Percentiles rank a stretch among this genome's conserved stretches.
Evolutionary conservation across 37 sponge, comb jelly and placozoan genomes (phyloP).

Genomic region (Petrosia ficiformis): DNA sequence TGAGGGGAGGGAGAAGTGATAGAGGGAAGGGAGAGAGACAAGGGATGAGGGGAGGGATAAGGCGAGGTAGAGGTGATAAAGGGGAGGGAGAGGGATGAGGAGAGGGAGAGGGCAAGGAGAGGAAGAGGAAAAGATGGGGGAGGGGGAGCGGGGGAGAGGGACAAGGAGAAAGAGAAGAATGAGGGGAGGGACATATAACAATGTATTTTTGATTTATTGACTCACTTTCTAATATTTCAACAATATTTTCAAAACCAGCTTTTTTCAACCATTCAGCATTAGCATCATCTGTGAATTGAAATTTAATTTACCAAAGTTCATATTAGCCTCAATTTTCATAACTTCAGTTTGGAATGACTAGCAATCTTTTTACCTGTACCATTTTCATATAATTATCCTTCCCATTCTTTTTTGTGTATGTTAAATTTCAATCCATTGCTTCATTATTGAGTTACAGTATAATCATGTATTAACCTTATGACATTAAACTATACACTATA

Average conservation of each 20-base stretch:
- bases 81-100: neutral
- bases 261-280: conserved; percentile 49
- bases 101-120: neutral
- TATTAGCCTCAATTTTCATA: too few species aligned
- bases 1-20: conserved; percentile 8
- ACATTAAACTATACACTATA: too few species aligned
- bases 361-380: too few species aligned
- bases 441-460: too few species aligned
- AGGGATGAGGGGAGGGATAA: neutral
- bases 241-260: conserved; percentile 40
- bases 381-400: too few species aligned
- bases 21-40: neutral
- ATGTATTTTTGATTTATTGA: neutral
- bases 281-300: too few species aligned
- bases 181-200: neutral
- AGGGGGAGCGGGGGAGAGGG: neutral
- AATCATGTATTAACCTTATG: too few species aligned
- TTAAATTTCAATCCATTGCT: too few species aligned
- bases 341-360: too few species aligned
- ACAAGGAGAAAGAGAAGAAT: neutral
- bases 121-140: too few species aligned
- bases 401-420: too few species aligned
- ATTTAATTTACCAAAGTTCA: too few species aligned
- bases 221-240: conserved; percentile 55
- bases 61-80: neutral